Conservation (phyloP, 1,140 invertebrate species). For the Heliconius hermathena region DNA sequence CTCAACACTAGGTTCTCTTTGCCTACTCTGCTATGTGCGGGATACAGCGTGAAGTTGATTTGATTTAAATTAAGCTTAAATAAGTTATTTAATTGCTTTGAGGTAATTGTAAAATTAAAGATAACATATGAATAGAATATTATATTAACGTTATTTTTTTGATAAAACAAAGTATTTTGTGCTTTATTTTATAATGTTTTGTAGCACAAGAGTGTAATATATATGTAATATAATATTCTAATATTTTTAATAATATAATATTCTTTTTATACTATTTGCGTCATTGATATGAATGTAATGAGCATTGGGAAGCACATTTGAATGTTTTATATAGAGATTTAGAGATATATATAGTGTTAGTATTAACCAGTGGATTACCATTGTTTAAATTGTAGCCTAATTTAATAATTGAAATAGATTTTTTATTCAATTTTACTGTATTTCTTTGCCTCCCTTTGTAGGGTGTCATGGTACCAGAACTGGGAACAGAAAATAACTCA, state of each 20-base stretch:
- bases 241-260: background rate
- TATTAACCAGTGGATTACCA: too few relatives aligned
- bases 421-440: too few relatives aligned
- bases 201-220: background rate
- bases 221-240: background rate
- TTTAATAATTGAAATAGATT: too few relatives aligned
- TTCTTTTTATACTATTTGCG: background rate
- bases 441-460: too few relatives aligned
- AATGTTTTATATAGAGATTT: background rate
- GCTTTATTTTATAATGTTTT: background rate
- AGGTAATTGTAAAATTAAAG: slow-evolving; percentile 1
- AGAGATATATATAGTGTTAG: too few relatives aligned
- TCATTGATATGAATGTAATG: background rate
- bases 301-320: background rate
- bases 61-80: background rate
- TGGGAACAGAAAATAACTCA: too few relatives aligned
- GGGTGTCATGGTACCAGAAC: too few relatives aligned
- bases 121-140: slow-evolving; percentile 1
- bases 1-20: too few relatives aligned
- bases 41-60: too few relatives aligned
- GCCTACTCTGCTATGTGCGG: too few relatives aligned
- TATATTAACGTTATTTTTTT: background rate
- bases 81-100: background rate
- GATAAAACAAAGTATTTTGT: background rate
- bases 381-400: too few relatives aligned